Evolutionary conservation across 2,113 vertebrate genomes (phyloP).

Genomic region (Argyrosomus japonicus): DNA sequence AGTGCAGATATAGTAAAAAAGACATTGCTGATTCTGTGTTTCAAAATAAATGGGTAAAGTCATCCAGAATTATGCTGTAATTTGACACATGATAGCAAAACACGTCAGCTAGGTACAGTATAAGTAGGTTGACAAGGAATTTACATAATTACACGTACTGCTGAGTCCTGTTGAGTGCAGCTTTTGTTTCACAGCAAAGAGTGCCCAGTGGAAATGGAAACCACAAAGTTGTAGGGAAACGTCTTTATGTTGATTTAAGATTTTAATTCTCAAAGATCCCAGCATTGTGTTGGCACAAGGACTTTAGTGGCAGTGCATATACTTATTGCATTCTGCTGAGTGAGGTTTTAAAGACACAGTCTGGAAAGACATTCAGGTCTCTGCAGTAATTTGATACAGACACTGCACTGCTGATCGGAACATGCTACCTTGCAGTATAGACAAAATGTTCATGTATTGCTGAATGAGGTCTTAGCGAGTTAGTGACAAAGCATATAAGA

Average conservation of each 20-base stretch:
- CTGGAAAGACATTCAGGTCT: constrained; percentile 10
- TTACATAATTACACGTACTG: constrained; percentile 43
- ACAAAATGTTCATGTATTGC: constrained; percentile 42
- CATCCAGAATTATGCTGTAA: constrained; percentile 56
- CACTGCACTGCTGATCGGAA: constrained; percentile 48
- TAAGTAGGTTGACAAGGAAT: constrained; percentile 17
- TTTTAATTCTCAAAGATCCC: neutral
- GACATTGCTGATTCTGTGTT: constrained; percentile 58
- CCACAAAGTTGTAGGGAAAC: neutral
- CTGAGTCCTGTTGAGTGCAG: constrained; percentile 40
- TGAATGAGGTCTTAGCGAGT: constrained; percentile 31
- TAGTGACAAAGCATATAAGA: constrained; percentile 38
- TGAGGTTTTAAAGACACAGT: neutral
- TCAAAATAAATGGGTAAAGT: constrained; percentile 64
- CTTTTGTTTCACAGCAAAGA: constrained; percentile 16
- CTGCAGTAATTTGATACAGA: constrained; percentile 63
- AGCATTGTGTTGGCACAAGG: constrained; percentile 18
- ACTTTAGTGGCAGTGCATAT: constrained; percentile 27
- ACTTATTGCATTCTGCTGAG: constrained; percentile 27
- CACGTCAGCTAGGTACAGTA: constrained; percentile 15
- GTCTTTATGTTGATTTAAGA: neutral
- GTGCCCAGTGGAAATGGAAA: neutral
- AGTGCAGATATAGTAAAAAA: constrained; percentile 17
- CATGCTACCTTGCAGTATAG: constrained; percentile 33
- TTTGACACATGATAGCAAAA: constrained; percentile 50